These are phyloP conservation scores for Bembecia ichneumoniformis DNA, from an alignment of 2,888 invertebrate species.

Conservation along the genomic window DNA sequence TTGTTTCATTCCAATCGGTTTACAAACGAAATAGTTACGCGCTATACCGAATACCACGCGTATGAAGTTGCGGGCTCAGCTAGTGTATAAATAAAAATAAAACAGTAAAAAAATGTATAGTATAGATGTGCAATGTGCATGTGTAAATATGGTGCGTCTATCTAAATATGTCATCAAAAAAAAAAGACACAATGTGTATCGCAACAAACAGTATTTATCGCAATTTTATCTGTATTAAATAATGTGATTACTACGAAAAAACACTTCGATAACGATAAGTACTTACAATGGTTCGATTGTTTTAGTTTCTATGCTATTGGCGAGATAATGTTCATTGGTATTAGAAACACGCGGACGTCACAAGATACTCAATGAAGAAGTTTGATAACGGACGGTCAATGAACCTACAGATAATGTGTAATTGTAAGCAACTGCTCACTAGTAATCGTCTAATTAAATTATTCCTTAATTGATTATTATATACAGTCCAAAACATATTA, in stretches of 20 bases:
- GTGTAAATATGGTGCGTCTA: not conserved
- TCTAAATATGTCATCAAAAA: not conserved
- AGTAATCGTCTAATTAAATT: not conserved
- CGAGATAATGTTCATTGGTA: conserved; percentile 7
- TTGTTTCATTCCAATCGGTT: too few relatives aligned
- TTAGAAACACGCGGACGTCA: conserved; percentile 26
- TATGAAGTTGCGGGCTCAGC: too few relatives aligned
- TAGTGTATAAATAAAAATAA: too few relatives aligned
- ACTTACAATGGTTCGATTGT: too few relatives aligned
- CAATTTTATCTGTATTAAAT: too few relatives aligned
- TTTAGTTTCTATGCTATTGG: too few relatives aligned
- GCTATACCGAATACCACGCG: too few relatives aligned
- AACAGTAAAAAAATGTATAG: not conserved
- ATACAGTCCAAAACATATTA: not conserved
- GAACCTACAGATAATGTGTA: conserved; percentile 42
- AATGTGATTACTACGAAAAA: too few relatives aligned
- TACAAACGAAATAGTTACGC: too few relatives aligned
- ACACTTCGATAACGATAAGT: too few relatives aligned
- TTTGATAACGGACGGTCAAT: conserved; percentile 47
- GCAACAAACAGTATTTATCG: too few relatives aligned
- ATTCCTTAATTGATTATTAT: not conserved
- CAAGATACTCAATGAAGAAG: conserved; percentile 46
- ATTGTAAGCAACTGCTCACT: conserved; percentile 1
- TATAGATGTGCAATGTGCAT: not conserved
- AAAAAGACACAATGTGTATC: too few relatives aligned